Base-by-base conservation (phyloP, 1,140 invertebrate species). In the Copidosoma floridanum region DNA sequence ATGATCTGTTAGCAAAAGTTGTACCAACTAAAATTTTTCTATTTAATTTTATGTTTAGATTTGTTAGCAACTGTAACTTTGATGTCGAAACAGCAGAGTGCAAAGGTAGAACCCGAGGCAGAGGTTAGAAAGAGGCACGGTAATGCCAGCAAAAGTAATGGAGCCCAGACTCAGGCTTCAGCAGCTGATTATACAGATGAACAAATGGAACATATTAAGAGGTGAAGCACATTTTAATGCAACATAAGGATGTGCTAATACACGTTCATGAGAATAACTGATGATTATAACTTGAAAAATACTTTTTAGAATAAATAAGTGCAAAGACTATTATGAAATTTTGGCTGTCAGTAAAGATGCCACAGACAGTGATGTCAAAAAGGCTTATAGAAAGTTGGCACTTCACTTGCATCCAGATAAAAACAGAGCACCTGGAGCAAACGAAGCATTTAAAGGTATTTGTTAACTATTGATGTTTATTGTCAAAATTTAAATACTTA, bases 271-370 rank as follows among this genome's bases (percentile, higher is more conserved):
- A n/a, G n/a, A n/a, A n/a, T n/a, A n/a, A n/a, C n/a, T n/a, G n/a
- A n/a, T n/a, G n/a, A n/a, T n/a, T n/a, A n/a, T n/a, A n/a, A n/a
- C n/a, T n/a, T n/a, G n/a, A n/a, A n/a, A n/a, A n/a, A 32, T 35
- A 58, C 37, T 61, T 78, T 77, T 24, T 57, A 88, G 86, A 71
- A 86, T 91, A 62, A 88, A 87, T 64, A 86, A 86, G 68, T 97
- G 94, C 75, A 97, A 96, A 77, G 93, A 98, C 84, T 99, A 96
- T 77, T 99, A 99, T 82, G 95, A 99, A 83, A 94, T 99, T 69
- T 82, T 99, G 27, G 88, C 89, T 16, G 87, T 98, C 0, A 86
- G 82, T 5, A 98, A 98, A 79, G 92, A 96, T 52, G 92, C 92
- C 1, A 91, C 91, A 3, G 96, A 99, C 70, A 88, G 87, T 35